These are phyloP conservation scores for Aulostomus chinensis DNA, from an alignment of 2,797 vertebrate genomes.

Conservation along the genomic window DNA sequence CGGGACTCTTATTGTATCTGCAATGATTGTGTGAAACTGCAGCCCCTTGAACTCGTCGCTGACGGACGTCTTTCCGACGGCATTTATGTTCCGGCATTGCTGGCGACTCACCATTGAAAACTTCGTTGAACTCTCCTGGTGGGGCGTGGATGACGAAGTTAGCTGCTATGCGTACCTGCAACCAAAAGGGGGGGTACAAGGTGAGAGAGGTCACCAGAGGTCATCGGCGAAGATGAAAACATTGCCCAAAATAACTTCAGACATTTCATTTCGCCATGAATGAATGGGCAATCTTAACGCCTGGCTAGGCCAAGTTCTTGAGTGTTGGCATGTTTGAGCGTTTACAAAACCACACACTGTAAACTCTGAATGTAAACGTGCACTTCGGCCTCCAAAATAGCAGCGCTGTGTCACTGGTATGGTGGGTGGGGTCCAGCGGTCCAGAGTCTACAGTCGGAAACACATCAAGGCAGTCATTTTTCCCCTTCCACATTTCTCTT, in stretches of 20 bases:
- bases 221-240: too few relatives aligned
- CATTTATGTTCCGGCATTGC: too few relatives aligned
- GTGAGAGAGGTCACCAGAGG: too few relatives aligned
- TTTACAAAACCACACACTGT: too few relatives aligned
- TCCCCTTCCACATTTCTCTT: slow-evolving; percentile 34
- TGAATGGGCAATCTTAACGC: not conserved
- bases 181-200: slow-evolving; percentile 34
- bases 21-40: too few relatives aligned
- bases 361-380: not conserved
- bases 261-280: not conserved
- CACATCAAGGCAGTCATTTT: slow-evolving; percentile 18
- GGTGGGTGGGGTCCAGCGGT: slow-evolving; percentile 2
- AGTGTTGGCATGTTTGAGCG: too few relatives aligned
- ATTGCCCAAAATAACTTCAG: not conserved
- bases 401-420: slow-evolving; percentile 11
- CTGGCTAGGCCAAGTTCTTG: too few relatives aligned
- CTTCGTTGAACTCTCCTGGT: slow-evolving; percentile 97
- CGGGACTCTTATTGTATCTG: too few relatives aligned
- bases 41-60: too few relatives aligned
- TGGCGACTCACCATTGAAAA: slow-evolving; percentile 92
- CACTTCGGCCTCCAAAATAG: too few relatives aligned
- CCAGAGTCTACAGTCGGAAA: not conserved
- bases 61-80: too few relatives aligned
- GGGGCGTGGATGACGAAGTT: slow-evolving; percentile 96
- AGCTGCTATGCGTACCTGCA: slow-evolving; percentile 93